Percentiles rank a stretch among this genome's conserved stretches.
These are phyloP conservation scores for Tetraodon nigroviridis DNA, from an alignment of 2,113 vertebrate genomes.

Conservation along the genomic window DNA sequence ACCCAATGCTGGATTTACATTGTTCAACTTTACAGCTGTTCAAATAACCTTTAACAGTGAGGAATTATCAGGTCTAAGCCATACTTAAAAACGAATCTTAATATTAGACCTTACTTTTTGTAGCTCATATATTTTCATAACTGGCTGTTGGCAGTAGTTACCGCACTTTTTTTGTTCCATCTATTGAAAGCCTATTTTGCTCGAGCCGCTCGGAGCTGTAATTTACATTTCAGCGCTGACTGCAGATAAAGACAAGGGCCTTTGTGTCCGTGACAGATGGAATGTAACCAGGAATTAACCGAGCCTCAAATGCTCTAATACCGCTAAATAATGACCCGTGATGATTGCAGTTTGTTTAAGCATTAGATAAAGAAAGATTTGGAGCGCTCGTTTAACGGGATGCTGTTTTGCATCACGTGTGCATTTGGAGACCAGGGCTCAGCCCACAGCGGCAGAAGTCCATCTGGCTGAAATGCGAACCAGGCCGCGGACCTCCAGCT, in stretches of 20 bases:
- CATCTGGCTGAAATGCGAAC: conserved; percentile 44
- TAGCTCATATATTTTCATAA: conserved; percentile 44
- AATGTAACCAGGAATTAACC: conserved; percentile 63
- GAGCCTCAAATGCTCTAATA: conserved; percentile 60
- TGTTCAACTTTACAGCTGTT: conserved; percentile 3
- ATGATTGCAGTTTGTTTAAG: conserved; percentile 63
- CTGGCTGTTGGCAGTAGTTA: conserved; percentile 32
- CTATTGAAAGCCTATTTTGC: conserved; percentile 46
- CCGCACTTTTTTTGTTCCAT: conserved; percentile 37
- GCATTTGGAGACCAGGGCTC: conserved; percentile 37
- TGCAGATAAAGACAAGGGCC: conserved; percentile 55
- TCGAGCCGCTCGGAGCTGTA: conserved; percentile 34
- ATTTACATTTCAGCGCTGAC: conserved; percentile 63
- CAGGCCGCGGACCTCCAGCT: conserved; percentile 58
- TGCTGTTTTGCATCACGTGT: conserved; percentile 36
- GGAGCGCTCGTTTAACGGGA: conserved; percentile 42
- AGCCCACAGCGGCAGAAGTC: conserved; percentile 25
- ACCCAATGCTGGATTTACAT: conserved; percentile 1
- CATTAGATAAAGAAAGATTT: conserved; percentile 25
- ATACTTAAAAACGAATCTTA: neutral
- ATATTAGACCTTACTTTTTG: conserved; percentile 6
- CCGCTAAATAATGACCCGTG: conserved; percentile 55
- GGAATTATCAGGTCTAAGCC: conserved; percentile 1
- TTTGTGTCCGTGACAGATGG: conserved; percentile 67
- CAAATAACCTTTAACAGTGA: conserved; percentile 27